Evolutionary conservation across 2,797 vertebrate genomes (phyloP), one percentile per base, ranked within the genome.

Genomic region (Tiaroga cobitis): DNA sequence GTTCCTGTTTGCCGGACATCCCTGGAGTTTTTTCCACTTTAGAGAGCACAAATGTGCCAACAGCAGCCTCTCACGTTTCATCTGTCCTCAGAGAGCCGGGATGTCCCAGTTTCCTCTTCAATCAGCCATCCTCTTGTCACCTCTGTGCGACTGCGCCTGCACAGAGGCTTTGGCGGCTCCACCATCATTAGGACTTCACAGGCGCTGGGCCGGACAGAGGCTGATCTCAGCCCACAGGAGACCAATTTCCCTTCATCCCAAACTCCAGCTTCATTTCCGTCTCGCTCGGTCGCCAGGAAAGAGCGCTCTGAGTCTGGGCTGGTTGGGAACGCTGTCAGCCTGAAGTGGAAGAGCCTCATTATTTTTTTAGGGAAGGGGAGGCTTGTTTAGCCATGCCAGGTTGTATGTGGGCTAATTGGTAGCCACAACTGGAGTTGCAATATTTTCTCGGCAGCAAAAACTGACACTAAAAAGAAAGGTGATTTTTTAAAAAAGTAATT

Each of bases 221-320:
- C 83, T 80, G 65, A 73, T 77, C 70, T 37, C 89, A 90, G 80
- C 90, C 90, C 94, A 92, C 92, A 39, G 59, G 94, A 92, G 94
- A 95, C 94, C 93, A 94, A 95, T 95, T 95, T 90, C 90, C 88
- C 90, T 88, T 68, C 89, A 43, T 84, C 68, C 56, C 76, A 84
- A 88, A 83, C 79, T 85, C 77, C 43, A n/a, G 70, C 65, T 90
- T 87, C 85, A 84, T 89, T 85, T 93, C 88, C 78, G 89, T 92
- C 91, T 94, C 91, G 88, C 90, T 91, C 90, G 90, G 89, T 91
- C 92, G 79, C 82, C 82, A 73, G 82, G 34, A 74, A 77, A 70
- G 78, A 82, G 39, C 54, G 76, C 65, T 72, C 86, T 4, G 39
- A 51, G 63, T 68, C 81, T 26, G 65, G 83, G 84, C 69, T 78